Conservation (phyloP, 2,113 vertebrate genomes). For the Spea bombifrons region DNA sequence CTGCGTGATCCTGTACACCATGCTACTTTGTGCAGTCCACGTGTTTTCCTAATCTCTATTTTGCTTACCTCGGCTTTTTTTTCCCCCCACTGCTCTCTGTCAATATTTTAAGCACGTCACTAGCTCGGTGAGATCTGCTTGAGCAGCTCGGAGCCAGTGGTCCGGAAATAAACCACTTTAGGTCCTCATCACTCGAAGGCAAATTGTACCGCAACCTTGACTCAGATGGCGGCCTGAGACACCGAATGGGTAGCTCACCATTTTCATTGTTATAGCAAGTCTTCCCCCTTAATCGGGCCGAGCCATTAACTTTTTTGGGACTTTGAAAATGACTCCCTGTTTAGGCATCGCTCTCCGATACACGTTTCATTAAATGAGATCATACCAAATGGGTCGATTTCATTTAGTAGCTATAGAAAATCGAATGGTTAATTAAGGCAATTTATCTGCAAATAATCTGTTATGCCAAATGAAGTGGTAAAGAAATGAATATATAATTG, state of each 20-base stretch:
- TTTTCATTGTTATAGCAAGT: not conserved
- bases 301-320: no score
- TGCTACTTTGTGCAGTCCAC: not conserved
- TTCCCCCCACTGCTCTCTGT: not conserved
- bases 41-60: not conserved
- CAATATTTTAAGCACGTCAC: slow-evolving; percentile 4
- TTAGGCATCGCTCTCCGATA: no score
- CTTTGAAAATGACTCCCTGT: no score
- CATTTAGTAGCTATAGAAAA: no score
- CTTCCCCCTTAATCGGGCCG: not conserved
- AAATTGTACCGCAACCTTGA: slow-evolving; percentile 28
- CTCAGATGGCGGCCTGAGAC: not conserved
- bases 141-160: not conserved
- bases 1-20: not conserved
- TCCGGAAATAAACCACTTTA: not conserved
- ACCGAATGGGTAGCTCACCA: not conserved
- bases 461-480: no score
- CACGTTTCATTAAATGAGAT: no score
- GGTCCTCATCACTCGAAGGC: fast-evolving
- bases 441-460: no score
- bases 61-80: not conserved
- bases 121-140: not conserved
- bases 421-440: no score
- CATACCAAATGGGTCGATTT: no score
- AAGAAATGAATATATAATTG: no score